A percentile compares a stretch with the other conserved stretches of the same genome.
phyloP scores from a whole-genome alignment of 2,888 invertebrate genomes.

The Mythimna loreyi region DNA sequence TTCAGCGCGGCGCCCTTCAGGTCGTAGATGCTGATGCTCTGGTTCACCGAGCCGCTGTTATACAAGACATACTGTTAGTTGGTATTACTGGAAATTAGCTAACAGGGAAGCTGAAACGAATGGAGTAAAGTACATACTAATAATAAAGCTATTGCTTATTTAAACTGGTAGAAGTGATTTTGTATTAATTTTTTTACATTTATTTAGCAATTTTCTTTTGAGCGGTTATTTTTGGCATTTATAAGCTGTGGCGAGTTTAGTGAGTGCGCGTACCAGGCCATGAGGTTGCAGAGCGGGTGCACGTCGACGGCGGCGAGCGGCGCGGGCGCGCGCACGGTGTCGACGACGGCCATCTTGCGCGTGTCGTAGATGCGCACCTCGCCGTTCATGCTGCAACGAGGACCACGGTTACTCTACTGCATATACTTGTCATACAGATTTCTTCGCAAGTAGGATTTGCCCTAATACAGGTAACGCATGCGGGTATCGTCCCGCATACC shows the following conservation, averaged over 20 bases:
- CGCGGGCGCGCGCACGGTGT: constrained; percentile 92
- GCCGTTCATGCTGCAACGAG: constrained; percentile 92
- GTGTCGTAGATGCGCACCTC: constrained; percentile 94
- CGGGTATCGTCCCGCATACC: too few relatives aligned
- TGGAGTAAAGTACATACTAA: too few relatives aligned
- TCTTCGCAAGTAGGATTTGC: too few relatives aligned
- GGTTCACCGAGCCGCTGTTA: constrained; percentile 94
- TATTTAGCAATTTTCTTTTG: too few relatives aligned
- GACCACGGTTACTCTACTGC: neutral
- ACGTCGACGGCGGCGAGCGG: constrained; percentile 96
- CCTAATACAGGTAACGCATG: too few relatives aligned
- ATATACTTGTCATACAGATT: neutral
- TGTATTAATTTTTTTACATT: too few relatives aligned
- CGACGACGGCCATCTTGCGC: constrained; percentile 91
- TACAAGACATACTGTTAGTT: neutral
- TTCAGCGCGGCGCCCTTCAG: constrained; percentile 94
- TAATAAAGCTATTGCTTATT: too few relatives aligned
- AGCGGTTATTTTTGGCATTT: too few relatives aligned
- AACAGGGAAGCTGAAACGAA: too few relatives aligned
- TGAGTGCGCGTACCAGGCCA: constrained; percentile 95
- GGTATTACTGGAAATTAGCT: neutral
- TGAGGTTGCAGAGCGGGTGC: constrained; percentile 94
- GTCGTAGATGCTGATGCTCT: constrained; percentile 95
- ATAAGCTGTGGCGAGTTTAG: too few relatives aligned
- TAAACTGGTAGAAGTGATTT: too few relatives aligned